Conservation (phyloP, 1,140 invertebrate species). For the Aphaenogaster floridana region DNA sequence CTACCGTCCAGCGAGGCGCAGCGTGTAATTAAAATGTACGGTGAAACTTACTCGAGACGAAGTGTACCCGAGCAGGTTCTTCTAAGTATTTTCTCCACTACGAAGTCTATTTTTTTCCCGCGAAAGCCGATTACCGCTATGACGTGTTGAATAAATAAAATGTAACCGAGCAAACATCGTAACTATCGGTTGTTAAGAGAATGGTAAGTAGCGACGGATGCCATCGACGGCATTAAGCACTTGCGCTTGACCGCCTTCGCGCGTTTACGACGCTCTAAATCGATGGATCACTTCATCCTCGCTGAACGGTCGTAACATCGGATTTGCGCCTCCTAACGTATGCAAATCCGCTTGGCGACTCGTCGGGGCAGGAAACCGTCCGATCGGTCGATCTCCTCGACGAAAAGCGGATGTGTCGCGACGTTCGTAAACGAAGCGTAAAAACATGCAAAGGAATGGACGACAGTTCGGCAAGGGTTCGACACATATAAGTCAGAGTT, state of each 20-base stretch:
- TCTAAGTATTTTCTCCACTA: background rate
- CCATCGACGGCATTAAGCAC: conserved; percentile 6
- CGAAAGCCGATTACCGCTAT: background rate
- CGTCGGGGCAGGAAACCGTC: conserved; percentile 53
- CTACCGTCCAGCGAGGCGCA: background rate
- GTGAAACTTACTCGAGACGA: conserved; percentile 17
- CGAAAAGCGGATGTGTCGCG: conserved; percentile 61
- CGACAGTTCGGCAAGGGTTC: conserved; percentile 48
- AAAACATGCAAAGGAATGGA: conserved; percentile 35
- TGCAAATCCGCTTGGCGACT: conserved; percentile 48
- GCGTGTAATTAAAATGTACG: conserved; percentile 45
- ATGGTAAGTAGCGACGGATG: background rate
- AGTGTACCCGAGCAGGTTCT: background rate
- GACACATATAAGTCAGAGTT: conserved; percentile 3
- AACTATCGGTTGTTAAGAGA: conserved; percentile 32
- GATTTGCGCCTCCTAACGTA: conserved; percentile 44
- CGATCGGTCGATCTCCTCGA: conserved; percentile 45
- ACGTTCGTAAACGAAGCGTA: conserved; percentile 58
- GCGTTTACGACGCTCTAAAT: conserved; percentile 58
- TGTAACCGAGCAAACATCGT: conserved; percentile 18
- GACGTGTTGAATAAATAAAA: conserved; percentile 37
- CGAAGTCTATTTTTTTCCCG: background rate
- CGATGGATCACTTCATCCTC: conserved; percentile 39
- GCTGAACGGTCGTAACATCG: conserved; percentile 36
- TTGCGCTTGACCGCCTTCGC: conserved; percentile 37